Conservation (phyloP, 2,113 vertebrate species). For the Chionodraco myersi region DNA sequence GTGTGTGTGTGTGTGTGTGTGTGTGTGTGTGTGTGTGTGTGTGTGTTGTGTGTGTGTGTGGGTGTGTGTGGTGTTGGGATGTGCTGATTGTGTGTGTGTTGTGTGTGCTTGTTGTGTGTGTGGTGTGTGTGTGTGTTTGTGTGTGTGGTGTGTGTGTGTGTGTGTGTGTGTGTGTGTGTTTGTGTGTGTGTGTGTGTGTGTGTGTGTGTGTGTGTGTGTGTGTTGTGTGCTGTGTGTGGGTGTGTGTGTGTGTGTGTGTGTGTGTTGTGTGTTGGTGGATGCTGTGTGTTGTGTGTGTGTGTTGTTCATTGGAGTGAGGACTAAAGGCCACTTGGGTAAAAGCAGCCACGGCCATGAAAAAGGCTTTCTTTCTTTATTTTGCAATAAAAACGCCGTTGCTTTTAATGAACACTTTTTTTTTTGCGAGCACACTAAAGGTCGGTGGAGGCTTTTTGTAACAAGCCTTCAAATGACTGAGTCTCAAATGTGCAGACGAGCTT, state of each 20-base stretch:
- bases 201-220: not conserved
- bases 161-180: not conserved
- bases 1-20: conserved; percentile 1
- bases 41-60: not conserved
- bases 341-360: conserved; percentile 5
- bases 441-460: not conserved
- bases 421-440: conserved; percentile 1
- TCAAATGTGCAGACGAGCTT: not conserved
- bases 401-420: conserved; percentile 29
- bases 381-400: conserved; percentile 22
- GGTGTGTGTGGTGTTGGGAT: too few relatives aligned
- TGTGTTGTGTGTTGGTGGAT: too few relatives aligned
- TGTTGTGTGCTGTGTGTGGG: not conserved
- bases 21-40: not conserved
- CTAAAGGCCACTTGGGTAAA: conserved; percentile 45
- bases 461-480: not conserved
- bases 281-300: too few relatives aligned
- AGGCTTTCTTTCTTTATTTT: conserved; percentile 37
- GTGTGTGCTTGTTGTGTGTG: too few relatives aligned
- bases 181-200: conserved; percentile 3
- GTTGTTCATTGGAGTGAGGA: conserved; percentile 45
- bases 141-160: not conserved
- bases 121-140: not conserved
- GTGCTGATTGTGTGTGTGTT: too few relatives aligned
- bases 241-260: not conserved